Conservation (phyloP, 2,797 vertebrate genomes). For the Enteromius thamalakanensis region DNA sequence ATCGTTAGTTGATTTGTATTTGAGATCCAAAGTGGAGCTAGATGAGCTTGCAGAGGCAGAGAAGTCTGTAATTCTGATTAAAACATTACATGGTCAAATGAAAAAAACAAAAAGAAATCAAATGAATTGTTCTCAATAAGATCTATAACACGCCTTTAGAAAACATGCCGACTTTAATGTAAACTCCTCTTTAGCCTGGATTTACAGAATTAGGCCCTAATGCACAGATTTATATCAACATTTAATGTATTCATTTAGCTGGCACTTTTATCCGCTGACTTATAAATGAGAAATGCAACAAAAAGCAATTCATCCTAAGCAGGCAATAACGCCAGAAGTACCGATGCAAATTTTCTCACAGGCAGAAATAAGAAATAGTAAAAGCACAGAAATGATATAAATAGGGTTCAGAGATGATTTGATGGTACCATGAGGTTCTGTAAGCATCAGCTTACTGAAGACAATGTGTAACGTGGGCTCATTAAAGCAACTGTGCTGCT, state of each 20-base stretch:
- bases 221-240: not conserved
- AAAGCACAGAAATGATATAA: not conserved
- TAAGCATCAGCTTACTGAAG: not conserved
- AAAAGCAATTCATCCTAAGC: constrained; percentile 5
- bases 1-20: not conserved
- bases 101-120: not conserved
- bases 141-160: not conserved
- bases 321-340: not conserved
- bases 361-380: not conserved
- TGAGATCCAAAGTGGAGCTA: not conserved
- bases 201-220: not conserved
- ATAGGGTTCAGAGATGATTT: too few relatives aligned
- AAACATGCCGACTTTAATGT: not conserved
- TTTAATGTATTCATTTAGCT: constrained; percentile 12
- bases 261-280: not conserved
- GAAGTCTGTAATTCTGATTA: not conserved
- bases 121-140: not conserved
- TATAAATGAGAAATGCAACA: constrained; percentile 2
- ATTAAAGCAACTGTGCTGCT: not conserved
- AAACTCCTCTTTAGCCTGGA: not conserved
- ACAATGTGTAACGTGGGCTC: not conserved
- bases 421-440: not conserved
- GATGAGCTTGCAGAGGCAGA: not conserved
- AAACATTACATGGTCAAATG: not conserved
- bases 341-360: not conserved